Base-by-base conservation (phyloP, 2,888 invertebrate genomes). In the Caenorhabditis angaria region DNA sequence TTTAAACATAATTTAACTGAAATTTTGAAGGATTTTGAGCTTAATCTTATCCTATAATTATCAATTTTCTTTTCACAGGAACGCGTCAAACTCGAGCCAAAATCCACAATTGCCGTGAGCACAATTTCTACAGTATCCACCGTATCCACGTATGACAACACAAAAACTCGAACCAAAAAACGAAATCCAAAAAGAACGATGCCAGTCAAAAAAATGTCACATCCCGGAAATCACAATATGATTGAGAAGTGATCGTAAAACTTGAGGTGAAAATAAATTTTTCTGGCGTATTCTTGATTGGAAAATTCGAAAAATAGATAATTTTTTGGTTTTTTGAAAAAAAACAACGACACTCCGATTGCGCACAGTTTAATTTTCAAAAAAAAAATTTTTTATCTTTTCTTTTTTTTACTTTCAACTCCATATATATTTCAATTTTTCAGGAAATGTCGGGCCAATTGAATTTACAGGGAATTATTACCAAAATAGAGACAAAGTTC, bases 401-500 rank as follows among this genome's bases (percentile, higher is more conserved):
- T 41, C 10, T 12, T 3, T 8, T 41, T 41, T 41, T 41, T 41
- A 18, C 18, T 41, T 14, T 41, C 41, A 41, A 41, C 3, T 41
- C 41, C 2, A 18, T 41, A 18, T 18, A 41, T 8, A 5, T 32
- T 8, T 8, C 32, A 8, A 8, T 53, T 25, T 53, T 53, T n/a
- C 24, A 53, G 27, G 2, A 41, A 41, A 41, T 41, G 41, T 41
- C 41, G 6, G 48, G 10, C 48, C 4, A 5, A 20, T 22, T 10
- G 27, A 54, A 61, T 35, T 4, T 69, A 4, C 8, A 1, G 1
- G 69, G 69, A 24, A 29, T 35, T 0, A 61, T 70, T 22, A 32
- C 51, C 14, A 65, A 61, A 58, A 3, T 70, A 10, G 70, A 70
- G 4, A 61, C 25, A 1, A 50, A 28, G 0, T 70, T 29, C 47